Evolutionary conservation across 1,140 invertebrate species (phyloP), one percentile per base, ranked within the genome.

Genomic region (Lordiphosa collinella): DNA sequence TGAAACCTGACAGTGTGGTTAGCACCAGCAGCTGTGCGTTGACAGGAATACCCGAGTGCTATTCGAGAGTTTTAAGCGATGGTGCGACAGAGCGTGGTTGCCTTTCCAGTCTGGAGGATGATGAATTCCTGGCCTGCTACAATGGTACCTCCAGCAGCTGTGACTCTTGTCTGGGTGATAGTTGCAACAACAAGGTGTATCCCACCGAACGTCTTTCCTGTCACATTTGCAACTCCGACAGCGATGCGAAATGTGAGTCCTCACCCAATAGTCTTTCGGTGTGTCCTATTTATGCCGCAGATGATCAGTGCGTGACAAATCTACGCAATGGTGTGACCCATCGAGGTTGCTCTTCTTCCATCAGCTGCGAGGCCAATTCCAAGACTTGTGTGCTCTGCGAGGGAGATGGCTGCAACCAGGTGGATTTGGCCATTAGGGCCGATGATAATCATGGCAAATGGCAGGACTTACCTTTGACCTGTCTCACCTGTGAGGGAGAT

Each of bases 51-150:
- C 73, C 82, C 1, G 64, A 88, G 4, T 88, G 86, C 32, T 88
- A 88, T 11, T 47, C 70, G 7, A 74, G 86, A 2, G 71, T 88
- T 0, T 60, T 78, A 0, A 3, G 11, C 2, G 78, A 80, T 34
- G 86, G 86, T 11, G 37, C 46, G 25, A 88, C 86, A 0, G 86
- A 88, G 46, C 69, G 86, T n/a, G 86, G 86, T 1, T 88, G 86
- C 5, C 41, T 86, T 6, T 76, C 86, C 5, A 88, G 66, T 36
- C 36, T 88, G 32, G 72, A 88, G 37, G 56, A 72, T 5, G 78
- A 88, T 2, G 74, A 86, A n/a, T 88, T 88, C 58, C 22, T 74
- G 0, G 29, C 60, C 12, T 88, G 86, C 46, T 78, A 78, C 43
- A 82, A 86, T 12, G 86, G 82, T 18, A 86, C 67, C 9, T 66